These are phyloP conservation scores for Phaethornis superciliosus DNA, from an alignment of 2,113 vertebrate genomes.

Conservation along the genomic window DNA sequence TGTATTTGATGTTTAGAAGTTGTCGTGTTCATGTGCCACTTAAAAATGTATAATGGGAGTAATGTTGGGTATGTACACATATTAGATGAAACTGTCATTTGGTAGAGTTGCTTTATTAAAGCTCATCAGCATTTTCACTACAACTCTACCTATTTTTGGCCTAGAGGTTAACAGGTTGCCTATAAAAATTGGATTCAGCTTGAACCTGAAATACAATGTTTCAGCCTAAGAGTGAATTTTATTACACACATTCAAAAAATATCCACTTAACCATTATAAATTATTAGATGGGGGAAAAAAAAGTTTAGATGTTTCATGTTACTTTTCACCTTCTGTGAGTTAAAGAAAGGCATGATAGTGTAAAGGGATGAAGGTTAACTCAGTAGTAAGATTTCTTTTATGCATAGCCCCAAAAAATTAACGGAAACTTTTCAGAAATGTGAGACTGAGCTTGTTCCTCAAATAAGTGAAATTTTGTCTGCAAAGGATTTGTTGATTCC, in stretches of 20 bases:
- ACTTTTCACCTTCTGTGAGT: background rate
- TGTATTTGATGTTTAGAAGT: background rate
- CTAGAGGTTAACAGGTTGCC: background rate
- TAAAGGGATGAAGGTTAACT: background rate
- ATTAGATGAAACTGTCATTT: background rate
- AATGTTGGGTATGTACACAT: background rate
- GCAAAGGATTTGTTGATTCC: background rate
- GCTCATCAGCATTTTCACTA: constrained; percentile 35
- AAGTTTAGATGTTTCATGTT: background rate
- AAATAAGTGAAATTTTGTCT: background rate
- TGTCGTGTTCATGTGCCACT: background rate
- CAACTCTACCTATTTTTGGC: background rate
- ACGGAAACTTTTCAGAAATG: background rate
- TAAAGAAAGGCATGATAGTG: background rate
- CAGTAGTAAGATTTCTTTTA: background rate
- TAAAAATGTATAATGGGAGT: background rate
- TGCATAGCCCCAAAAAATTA: background rate
- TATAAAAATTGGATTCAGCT: constrained; percentile 8
- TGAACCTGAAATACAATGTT: constrained; percentile 4
- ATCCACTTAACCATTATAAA: background rate
- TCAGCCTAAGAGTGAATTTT: background rate
- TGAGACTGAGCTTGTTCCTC: background rate
- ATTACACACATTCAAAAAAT: background rate
- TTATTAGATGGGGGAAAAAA: background rate
- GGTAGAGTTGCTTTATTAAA: background rate